Percentiles rank a stretch among this genome's conserved stretches.
These are phyloP conservation scores for Fringilla coelebs DNA, from an alignment of 2,797 vertebrate genomes.

Conservation along the genomic window DNA sequence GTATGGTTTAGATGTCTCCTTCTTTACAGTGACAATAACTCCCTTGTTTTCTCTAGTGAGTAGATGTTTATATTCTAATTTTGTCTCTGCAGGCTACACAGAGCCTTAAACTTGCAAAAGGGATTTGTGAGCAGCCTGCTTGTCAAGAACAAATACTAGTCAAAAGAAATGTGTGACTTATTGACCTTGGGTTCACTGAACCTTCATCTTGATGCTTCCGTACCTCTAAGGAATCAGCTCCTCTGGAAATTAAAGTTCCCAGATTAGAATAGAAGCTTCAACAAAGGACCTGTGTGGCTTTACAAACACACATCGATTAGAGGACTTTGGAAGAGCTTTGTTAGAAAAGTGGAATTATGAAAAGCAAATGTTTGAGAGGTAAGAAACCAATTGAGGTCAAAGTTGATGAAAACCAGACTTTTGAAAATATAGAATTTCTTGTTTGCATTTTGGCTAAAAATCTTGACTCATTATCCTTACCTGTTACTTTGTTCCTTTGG, in stretches of 20 bases:
- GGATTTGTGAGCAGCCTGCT: constrained; percentile 60
- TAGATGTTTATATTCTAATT: constrained; percentile 71
- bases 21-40: constrained; percentile 68
- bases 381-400: not conserved
- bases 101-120: constrained; percentile 63
- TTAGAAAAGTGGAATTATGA: constrained; percentile 42
- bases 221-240: not conserved
- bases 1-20: constrained; percentile 57
- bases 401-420: not conserved
- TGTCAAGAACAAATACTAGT: constrained; percentile 59
- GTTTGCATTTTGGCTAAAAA: not conserved
- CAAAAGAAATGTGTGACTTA: constrained; percentile 47
- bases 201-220: constrained; percentile 35
- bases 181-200: constrained; percentile 55
- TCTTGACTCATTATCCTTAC: not conserved
- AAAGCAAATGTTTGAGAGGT: constrained; percentile 38
- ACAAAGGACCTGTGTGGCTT: constrained; percentile 17
- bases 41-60: constrained; percentile 67
- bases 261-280: constrained; percentile 4
- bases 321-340: constrained; percentile 3
- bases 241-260: constrained; percentile 24
- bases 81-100: constrained; percentile 63
- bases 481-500: not conserved
- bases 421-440: not conserved
- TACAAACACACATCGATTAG: constrained; percentile 24